These are phyloP conservation scores for Ceriagrion tenellum DNA, from an alignment of 2,888 invertebrate genomes.

Conservation along the genomic window DNA sequence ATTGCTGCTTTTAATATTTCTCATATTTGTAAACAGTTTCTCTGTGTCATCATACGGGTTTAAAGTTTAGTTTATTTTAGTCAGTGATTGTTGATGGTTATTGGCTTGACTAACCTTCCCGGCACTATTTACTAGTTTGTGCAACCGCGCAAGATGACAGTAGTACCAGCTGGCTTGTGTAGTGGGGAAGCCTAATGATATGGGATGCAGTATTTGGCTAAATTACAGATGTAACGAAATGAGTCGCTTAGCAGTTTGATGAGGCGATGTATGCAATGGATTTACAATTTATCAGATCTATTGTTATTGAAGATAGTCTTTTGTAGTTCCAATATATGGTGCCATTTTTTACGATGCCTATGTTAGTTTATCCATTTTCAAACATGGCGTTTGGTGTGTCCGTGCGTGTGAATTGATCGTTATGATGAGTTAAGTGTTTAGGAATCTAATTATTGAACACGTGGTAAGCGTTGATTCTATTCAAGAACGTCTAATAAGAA, in stretches of 20 bases:
- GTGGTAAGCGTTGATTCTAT: conserved; percentile 11
- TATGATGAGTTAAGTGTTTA: conserved; percentile 60
- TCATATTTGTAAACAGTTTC: neutral
- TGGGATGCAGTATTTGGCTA: conserved; percentile 41
- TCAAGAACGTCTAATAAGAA: neutral
- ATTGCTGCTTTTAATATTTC: neutral
- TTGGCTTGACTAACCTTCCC: conserved; percentile 42
- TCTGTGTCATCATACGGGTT: neutral
- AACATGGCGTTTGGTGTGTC: conserved; percentile 66
- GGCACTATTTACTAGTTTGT: conserved; percentile 65
- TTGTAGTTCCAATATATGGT: conserved; percentile 42
- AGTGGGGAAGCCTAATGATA: conserved; percentile 64
- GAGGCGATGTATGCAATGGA: conserved; percentile 19
- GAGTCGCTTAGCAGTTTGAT: neutral
- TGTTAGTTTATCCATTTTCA: conserved; percentile 57
- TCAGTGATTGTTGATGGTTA: neutral
- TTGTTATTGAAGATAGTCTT: conserved; percentile 37
- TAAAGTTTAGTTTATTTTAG: neutral
- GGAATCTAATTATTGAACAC: conserved; percentile 41
- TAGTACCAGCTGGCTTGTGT: conserved; percentile 65
- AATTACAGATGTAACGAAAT: neutral
- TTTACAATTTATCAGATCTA: neutral
- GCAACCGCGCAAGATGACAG: conserved; percentile 66
- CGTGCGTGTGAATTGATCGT: conserved; percentile 63
- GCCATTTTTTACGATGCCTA: conserved; percentile 63